Base-by-base conservation (phyloP, 1,140 invertebrate genomes). In the Octopus bimaculoides region DNA sequence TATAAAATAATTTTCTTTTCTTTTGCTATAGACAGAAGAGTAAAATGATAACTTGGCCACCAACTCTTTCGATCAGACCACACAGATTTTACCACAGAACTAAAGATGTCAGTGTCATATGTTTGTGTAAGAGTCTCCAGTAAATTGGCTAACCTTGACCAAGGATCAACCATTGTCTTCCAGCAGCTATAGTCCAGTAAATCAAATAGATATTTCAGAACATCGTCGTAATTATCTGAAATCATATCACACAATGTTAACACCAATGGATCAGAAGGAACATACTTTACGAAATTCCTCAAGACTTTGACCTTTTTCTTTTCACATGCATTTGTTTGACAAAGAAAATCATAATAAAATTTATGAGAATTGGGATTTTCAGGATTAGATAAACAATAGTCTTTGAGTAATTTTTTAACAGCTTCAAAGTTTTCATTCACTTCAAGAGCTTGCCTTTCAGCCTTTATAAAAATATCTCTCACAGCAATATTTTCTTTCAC, bases 351-450 rank as follows among this genome's bases (percentile, higher is more conserved):
- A 55, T 84, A 85, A 14, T 83, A 41, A 52, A 81, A 83, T 54
- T 81, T 82, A 66, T 85, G 81, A 10, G 84, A 75, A 78, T 85
- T 85, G 17, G 82, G 80, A 75, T 85, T 85, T 17, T 83, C 82
- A 41, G 52, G 53, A 61, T 85, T 83, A n/a, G 77, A 78, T 20
- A 82, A 79, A 52, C 80, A 69, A 69, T 85, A 85, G 8, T 71
- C 52, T 52, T 53, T 41, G n/a, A 85, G 79, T 17, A 84, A 55
- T 26, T 78, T 55, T 41, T 77, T 78, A 4, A 54, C 55, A n/a
- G 54, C n/a, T 7, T 53, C 17, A 41, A 56, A 54, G 8, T 17
- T 61, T 17, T 41, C 5, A 20, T 61, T 10, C 74, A 6, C 54
- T 5, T 79, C n/a, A 20, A 6, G 5, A 6, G 1, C 14, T 5